phyloP scores from a whole-genome alignment of 2,113 vertebrate genomes.

The Semicossyphus pulcher region DNA sequence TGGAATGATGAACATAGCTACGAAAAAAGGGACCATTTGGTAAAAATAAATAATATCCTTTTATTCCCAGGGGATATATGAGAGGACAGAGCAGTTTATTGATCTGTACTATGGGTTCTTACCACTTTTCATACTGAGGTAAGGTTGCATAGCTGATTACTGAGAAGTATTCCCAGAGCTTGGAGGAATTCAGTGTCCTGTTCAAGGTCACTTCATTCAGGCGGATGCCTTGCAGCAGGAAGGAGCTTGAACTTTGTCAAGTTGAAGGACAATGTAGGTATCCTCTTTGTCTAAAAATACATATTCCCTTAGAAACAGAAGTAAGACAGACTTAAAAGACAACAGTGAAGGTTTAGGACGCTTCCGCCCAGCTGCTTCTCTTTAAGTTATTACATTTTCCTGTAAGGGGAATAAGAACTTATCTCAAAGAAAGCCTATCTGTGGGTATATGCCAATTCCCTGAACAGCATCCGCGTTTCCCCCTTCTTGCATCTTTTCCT shows the following conservation, averaged over 20 bases:
- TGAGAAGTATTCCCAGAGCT: constrained; percentile 5
- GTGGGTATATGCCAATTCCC: not conserved
- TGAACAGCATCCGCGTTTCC: not conserved
- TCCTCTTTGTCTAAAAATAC: constrained; percentile 19
- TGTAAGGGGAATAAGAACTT: constrained; percentile 15
- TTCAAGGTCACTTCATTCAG: constrained; percentile 38
- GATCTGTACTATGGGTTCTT: not conserved
- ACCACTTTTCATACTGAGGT: not conserved
- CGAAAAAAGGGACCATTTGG: not conserved
- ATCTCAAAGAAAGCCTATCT: constrained; percentile 12
- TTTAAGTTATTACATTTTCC: constrained; percentile 24
- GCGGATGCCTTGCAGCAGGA: constrained; percentile 5
- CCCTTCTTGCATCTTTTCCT: not conserved
- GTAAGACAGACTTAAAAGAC: not conserved
- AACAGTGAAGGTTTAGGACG: not conserved
- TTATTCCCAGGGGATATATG: not conserved
- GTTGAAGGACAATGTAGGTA: constrained; percentile 25
- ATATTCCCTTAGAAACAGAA: constrained; percentile 8
- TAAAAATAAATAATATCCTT: not conserved
- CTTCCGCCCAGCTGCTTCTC: constrained; percentile 24
- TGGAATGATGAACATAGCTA: not conserved
- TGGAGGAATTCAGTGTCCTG: constrained; percentile 17
- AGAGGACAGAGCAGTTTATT: not conserved
- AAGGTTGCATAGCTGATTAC: constrained; percentile 5
- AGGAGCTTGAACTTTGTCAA: constrained; percentile 28